Evolutionary conservation across 2,888 invertebrate species (phyloP).

Genomic region (Tetragnatha montana): DNA sequence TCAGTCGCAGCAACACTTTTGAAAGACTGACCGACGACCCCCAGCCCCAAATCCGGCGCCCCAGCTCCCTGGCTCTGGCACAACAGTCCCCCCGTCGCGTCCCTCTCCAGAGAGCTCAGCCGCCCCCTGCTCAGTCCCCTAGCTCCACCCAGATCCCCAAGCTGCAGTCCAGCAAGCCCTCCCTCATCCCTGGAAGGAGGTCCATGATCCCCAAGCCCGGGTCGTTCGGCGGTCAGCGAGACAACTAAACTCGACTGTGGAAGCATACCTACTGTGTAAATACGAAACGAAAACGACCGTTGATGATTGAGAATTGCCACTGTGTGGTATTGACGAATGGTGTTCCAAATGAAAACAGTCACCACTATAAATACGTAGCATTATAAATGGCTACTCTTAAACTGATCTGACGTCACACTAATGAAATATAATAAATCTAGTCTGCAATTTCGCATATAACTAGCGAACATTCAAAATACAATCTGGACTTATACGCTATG

Average conservation of each 20-base stretch:
- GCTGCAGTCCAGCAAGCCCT: slow-evolving; percentile 30
- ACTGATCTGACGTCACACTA: no score
- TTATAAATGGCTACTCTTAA: no score
- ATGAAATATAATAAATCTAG: no score
- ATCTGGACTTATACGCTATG: no score
- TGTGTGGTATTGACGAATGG: no score
- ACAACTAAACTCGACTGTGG: slow-evolving; percentile 33
- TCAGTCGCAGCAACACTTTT: slow-evolving; percentile 52
- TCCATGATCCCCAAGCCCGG: slow-evolving; percentile 64
- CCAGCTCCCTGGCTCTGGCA: slow-evolving; percentile 45
- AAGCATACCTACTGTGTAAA: background rate
- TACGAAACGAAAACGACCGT: no score
- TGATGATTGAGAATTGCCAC: no score
- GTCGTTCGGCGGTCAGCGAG: slow-evolving; percentile 32
- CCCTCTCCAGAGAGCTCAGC: background rate
- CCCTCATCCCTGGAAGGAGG: slow-evolving; percentile 44
- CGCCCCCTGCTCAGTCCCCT: slow-evolving; percentile 32
- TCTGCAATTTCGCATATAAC: no score
- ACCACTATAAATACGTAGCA: no score
- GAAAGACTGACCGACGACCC: slow-evolving; percentile 40
- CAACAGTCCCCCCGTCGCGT: slow-evolving; percentile 42
- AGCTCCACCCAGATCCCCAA: slow-evolving; percentile 41
- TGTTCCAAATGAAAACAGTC: no score
- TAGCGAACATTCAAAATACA: no score
- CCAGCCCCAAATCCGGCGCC: slow-evolving; percentile 32